Evolutionary conservation across 2,888 invertebrate genomes (phyloP).

Genomic region (Orthonychiurus folsomi): DNA sequence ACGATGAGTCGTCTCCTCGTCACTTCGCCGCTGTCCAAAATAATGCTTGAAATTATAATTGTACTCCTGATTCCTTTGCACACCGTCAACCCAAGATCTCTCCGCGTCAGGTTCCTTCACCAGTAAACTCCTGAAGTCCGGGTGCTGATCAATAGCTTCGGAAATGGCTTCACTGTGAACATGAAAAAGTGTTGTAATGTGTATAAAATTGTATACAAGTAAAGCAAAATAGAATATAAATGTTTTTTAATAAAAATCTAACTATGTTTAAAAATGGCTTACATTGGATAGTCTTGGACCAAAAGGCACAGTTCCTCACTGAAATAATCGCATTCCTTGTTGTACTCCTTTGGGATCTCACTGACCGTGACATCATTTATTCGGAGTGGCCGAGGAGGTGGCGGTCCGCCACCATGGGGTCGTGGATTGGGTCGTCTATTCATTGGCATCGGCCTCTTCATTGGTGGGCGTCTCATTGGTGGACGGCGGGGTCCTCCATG

Average conservation of each 20-base stretch:
- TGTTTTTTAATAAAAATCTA: too few species aligned
- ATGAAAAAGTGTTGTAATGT: not conserved
- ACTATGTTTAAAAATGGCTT: slow-evolving; percentile 43
- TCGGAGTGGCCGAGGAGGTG: slow-evolving; percentile 18
- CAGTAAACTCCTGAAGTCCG: slow-evolving; percentile 57
- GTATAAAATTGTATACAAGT: not conserved
- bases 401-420: not conserved
- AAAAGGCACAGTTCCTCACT: slow-evolving; percentile 64
- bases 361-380: slow-evolving; percentile 37
- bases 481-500: slow-evolving; percentile 5
- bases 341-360: slow-evolving; percentile 34
- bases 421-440: slow-evolving; percentile 14
- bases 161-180: slow-evolving; percentile 43
- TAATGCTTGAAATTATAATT: slow-evolving; percentile 43
- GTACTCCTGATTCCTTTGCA: slow-evolving; percentile 50
- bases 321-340: slow-evolving; percentile 54
- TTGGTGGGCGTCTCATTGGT: slow-evolving; percentile 20
- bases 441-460: slow-evolving; percentile 8
- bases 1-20: slow-evolving; percentile 17
- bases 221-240: not conserved
- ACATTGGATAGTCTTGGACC: slow-evolving; percentile 68
- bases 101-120: slow-evolving; percentile 51
- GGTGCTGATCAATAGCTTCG: slow-evolving; percentile 46
- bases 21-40: slow-evolving; percentile 38
- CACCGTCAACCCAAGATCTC: slow-evolving; percentile 48